Evolutionary conservation across 2,888 invertebrate genomes (phyloP).

Genomic region (Acronicta leporina): DNA sequence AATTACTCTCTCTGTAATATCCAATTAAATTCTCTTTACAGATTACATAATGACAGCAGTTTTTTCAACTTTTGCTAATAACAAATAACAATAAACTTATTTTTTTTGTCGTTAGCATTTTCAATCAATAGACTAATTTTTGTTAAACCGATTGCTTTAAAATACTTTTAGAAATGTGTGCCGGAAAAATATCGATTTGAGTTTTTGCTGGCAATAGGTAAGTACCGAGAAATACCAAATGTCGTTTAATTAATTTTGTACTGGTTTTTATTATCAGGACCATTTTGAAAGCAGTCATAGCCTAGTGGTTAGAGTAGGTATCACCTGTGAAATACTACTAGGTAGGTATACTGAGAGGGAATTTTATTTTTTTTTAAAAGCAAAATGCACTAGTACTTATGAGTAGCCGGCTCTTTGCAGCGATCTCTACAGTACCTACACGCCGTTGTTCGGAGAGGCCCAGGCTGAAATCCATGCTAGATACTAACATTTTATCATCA

Average conservation of each 20-base stretch:
- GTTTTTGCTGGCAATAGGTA: neutral
- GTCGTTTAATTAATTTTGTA: conserved; percentile 10
- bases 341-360: no score
- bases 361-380: no score
- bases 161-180: conserved; percentile 3
- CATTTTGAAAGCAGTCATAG: no score
- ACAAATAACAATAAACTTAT: conserved; percentile 1
- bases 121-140: conserved; percentile 10
- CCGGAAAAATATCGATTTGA: conserved; percentile 9
- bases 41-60: neutral
- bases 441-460: no score
- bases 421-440: no score
- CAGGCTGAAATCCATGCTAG: no score
- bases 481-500: no score
- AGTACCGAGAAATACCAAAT: conserved; percentile 3
- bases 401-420: no score
- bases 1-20: conserved; percentile 6
- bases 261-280: neutral
- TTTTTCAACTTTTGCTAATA: conserved; percentile 5
- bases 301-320: no score
- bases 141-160: conserved; percentile 7
- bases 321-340: no score
- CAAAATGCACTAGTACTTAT: no score
- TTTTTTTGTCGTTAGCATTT: conserved; percentile 3
- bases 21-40: conserved; percentile 15